These are phyloP conservation scores for Agrilus planipennis DNA, from an alignment of 1,140 invertebrate genomes.

Conservation along the genomic window DNA sequence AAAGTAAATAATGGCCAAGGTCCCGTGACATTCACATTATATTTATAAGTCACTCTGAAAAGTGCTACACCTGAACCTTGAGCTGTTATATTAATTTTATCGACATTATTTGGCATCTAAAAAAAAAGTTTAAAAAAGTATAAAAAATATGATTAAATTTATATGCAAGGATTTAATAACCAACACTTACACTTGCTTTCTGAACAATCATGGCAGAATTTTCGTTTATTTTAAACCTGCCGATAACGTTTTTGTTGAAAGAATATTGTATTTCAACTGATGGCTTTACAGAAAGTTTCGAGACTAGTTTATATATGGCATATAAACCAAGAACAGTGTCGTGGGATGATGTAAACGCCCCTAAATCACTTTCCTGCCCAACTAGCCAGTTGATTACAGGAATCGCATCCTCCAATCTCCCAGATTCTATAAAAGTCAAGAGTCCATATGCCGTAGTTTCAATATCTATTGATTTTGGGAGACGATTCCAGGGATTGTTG, in stretches of 20 bases:
- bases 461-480: conserved; percentile 51
- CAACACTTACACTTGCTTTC: conserved; percentile 28
- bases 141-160: background rate
- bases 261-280: conserved; percentile 32
- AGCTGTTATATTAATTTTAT: conserved; percentile 40
- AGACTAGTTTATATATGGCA: conserved; percentile 48
- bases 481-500: conserved; percentile 42
- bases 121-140: conserved; percentile 11
- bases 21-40: conserved; percentile 80
- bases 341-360: conserved; percentile 65
- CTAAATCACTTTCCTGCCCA: conserved; percentile 58
- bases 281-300: conserved; percentile 20
- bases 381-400: conserved; percentile 59
- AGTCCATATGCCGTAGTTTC: conserved; percentile 68
- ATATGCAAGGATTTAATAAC: background rate
- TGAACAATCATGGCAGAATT: conserved; percentile 37
- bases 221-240: conserved; percentile 28
- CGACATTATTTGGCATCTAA: conserved; percentile 21
- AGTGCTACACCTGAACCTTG: conserved; percentile 73
- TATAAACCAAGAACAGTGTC: conserved; percentile 56
- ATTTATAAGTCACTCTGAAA: conserved; percentile 70
- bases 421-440: conserved; percentile 47
- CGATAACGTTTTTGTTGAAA: conserved; percentile 21
- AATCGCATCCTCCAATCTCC: conserved; percentile 41
- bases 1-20: conserved; percentile 81